These are phyloP conservation scores for Otis tarda DNA, from an alignment of 2,113 vertebrate species.

Conservation along the genomic window DNA sequence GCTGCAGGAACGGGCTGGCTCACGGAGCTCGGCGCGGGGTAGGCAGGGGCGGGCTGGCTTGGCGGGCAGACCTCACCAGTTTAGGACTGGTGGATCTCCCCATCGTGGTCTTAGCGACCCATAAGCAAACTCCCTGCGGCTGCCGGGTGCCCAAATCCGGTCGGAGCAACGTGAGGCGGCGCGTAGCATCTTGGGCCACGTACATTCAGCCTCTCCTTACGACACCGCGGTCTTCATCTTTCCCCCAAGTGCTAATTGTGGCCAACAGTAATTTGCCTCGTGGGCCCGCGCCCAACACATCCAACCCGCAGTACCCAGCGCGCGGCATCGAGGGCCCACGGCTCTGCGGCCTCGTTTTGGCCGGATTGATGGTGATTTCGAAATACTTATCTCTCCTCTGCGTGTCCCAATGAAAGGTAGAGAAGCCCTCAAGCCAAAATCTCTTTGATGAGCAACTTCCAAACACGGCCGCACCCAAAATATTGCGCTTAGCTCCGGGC, in stretches of 20 bases:
- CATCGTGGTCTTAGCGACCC: neutral
- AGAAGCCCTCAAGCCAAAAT: slow-evolving; percentile 26
- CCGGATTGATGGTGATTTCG: neutral
- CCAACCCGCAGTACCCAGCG: neutral
- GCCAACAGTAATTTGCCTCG: neutral
- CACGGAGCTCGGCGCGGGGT: neutral
- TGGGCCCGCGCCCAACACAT: neutral
- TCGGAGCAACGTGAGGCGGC: accelerated
- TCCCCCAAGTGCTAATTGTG: neutral
- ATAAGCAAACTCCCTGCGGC: neutral
- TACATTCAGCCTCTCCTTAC: neutral
- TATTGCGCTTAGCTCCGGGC: neutral
- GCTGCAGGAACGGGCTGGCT: slow-evolving; percentile 42
- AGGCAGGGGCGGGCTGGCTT: neutral
- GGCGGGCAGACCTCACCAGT: neutral
- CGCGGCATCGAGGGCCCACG: neutral
- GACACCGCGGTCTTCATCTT: accelerated
- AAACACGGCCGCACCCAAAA: neutral
- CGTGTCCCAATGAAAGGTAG: neutral
- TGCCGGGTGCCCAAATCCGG: neutral
- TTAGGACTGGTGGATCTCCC: neutral
- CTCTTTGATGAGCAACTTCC: neutral
- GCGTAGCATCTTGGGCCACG: accelerated
- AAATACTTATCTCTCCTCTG: neutral
- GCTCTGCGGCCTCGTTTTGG: neutral